A percentile compares a stretch with the other conserved stretches of the same genome.
These are phyloP conservation scores for Alca torda DNA, from an alignment of 2,797 vertebrate genomes.

Conservation along the genomic window DNA sequence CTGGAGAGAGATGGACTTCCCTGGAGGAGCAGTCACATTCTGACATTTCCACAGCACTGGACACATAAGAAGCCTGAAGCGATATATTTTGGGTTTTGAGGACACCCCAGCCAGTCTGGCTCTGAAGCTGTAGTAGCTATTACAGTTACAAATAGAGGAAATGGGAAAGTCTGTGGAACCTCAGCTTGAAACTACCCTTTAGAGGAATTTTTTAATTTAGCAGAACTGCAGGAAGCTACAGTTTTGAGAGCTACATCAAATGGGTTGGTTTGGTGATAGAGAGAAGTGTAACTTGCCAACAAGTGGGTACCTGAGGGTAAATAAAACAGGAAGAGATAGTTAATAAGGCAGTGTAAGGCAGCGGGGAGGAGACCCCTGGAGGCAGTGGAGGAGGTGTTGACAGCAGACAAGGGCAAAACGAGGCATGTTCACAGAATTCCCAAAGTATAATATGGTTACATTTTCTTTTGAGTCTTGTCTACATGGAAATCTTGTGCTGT, in stretches of 20 bases:
- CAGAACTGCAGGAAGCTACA: neutral
- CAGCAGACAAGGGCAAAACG: slow-evolving; percentile 28
- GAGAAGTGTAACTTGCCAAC: neutral
- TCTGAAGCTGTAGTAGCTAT: neutral
- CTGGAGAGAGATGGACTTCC: neutral
- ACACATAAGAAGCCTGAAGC: neutral
- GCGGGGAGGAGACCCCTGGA: neutral
- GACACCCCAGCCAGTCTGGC: neutral
- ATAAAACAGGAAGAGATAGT: neutral
- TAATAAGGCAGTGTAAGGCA: slow-evolving; percentile 4
- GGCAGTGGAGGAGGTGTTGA: slow-evolving; percentile 34
- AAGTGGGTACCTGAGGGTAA: neutral
- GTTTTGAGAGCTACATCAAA: neutral
- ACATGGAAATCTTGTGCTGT: neutral
- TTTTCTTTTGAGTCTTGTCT: slow-evolving; percentile 28
- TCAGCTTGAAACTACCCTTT: neutral
- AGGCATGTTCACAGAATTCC: neutral
- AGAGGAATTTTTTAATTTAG: neutral
- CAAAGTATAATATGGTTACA: neutral
- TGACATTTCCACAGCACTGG: neutral
- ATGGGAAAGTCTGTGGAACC: neutral
- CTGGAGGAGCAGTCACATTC: neutral
- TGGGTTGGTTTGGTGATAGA: neutral
- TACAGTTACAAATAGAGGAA: neutral
- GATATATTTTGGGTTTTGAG: neutral